phyloP scores from a whole-genome alignment of 23 tunicate species.

The Halocynthia roretzi region DNA sequence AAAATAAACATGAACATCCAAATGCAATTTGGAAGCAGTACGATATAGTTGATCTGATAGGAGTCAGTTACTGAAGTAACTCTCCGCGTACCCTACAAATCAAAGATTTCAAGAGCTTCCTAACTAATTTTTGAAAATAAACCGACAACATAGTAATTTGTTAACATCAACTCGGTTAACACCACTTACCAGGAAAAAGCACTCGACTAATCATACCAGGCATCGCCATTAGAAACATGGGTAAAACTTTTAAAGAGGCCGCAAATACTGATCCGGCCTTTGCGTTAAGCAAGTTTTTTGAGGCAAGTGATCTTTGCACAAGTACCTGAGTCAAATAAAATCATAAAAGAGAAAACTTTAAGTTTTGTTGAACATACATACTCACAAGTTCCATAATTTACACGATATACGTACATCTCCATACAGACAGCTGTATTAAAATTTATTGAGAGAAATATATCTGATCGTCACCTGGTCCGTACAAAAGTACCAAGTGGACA shows the following conservation, averaged over 20 bases:
- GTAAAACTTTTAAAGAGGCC: conserved; percentile 15
- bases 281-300: conserved; percentile 26
- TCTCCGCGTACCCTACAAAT: no score
- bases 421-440: neutral
- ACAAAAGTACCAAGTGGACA: conserved; percentile 40
- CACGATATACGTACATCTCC: neutral
- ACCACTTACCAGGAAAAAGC: conserved; percentile 15
- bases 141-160: neutral
- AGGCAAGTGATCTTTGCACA: conserved; percentile 33
- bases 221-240: conserved; percentile 38
- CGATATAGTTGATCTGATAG: no score
- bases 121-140: no score
- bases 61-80: no score
- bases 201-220: conserved; percentile 43
- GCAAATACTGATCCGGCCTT: conserved; percentile 37
- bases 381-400: neutral
- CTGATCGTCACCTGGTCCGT: conserved; percentile 19
- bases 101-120: no score
- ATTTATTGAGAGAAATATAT: neutral
- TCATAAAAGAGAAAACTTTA: neutral
- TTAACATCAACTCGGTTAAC: neutral
- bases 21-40: no score
- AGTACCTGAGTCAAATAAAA: conserved; percentile 22
- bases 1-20: no score
- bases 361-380: neutral